Conservation (phyloP, 2,797 vertebrate species). For the Poecilia picta region DNA sequence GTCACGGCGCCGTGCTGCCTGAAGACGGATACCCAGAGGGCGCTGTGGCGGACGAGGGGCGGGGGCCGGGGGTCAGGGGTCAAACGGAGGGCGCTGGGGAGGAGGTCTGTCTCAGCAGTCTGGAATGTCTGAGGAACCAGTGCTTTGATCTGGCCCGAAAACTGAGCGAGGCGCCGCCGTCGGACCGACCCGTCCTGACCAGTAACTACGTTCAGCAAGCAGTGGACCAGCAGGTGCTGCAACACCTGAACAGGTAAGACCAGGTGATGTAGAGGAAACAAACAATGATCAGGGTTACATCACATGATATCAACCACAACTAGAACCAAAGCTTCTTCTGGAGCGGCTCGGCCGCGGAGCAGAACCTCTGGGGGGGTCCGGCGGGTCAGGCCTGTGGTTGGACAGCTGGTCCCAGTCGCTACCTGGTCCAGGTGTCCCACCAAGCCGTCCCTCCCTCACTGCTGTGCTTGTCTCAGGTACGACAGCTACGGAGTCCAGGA, state of each 20-base stretch:
- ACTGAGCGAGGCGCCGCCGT: slow-evolving; percentile 89
- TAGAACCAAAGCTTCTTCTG: no score
- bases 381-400: no score
- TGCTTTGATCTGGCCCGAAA: slow-evolving; percentile 96
- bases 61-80: slow-evolving; percentile 71
- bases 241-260: slow-evolving; percentile 64
- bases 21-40: slow-evolving; percentile 87
- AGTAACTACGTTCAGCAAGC: slow-evolving; percentile 40
- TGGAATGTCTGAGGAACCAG: slow-evolving; percentile 96
- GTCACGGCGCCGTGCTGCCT: slow-evolving; percentile 91
- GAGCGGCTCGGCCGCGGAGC: no score
- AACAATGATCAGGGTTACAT: not conserved
- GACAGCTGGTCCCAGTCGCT: not conserved
- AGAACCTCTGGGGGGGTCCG: no score
- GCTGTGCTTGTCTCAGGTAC: slow-evolving; percentile 44
- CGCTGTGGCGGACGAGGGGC: slow-evolving; percentile 66
- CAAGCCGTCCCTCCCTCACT: not conserved
- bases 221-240: slow-evolving; percentile 48
- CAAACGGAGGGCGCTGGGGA: slow-evolving; percentile 90
- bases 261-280: not conserved
- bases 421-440: not conserved
- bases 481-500: slow-evolving; percentile 78
- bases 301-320: no score
- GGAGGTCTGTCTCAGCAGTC: slow-evolving; percentile 95
- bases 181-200: slow-evolving; percentile 63